phyloP scores from a whole-genome alignment of 2,113 vertebrate species.

The Taurulus bubalis region DNA sequence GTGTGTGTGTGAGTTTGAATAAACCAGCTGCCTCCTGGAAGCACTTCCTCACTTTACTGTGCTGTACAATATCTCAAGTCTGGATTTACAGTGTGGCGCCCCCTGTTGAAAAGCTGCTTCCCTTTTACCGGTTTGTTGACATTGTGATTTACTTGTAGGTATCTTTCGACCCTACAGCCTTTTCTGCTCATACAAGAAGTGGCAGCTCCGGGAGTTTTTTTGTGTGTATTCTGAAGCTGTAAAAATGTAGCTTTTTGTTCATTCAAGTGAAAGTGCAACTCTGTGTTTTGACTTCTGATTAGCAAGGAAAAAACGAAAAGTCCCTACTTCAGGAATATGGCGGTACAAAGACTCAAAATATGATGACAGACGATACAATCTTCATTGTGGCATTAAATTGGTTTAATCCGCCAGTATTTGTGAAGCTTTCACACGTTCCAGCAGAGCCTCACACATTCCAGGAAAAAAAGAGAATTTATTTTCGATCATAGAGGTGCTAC shows the following conservation, averaged over 20 bases:
- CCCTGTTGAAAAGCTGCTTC: constrained; percentile 60
- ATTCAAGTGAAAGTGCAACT: constrained; percentile 1
- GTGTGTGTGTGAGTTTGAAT: constrained; percentile 42
- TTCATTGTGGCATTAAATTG: constrained; percentile 37
- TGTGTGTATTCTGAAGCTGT: neutral
- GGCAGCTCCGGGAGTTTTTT: neutral
- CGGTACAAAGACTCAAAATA: constrained; percentile 23
- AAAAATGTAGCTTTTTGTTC: neutral
- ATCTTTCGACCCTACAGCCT: neutral
- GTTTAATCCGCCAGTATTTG: constrained; percentile 44
- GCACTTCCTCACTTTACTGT: constrained; percentile 43
- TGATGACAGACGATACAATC: constrained; percentile 24
- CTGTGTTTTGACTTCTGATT: constrained; percentile 33
- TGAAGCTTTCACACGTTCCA: constrained; percentile 58
- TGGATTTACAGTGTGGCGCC: constrained; percentile 58
- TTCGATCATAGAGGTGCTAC: constrained; percentile 56
- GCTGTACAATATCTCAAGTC: constrained; percentile 15
- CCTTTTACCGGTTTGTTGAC: constrained; percentile 10
- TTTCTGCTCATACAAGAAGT: neutral
- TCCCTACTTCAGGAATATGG: neutral
- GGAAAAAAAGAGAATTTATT: constrained; percentile 37
- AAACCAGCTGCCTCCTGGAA: constrained; percentile 55
- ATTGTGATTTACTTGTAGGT: constrained; percentile 9
- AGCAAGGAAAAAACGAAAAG: neutral
- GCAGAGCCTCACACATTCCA: constrained; percentile 48